A percentile compares a stretch with the other conserved stretches of the same genome.
Conservation (phyloP, 2,797 vertebrate species). For the Acanthis flammea region DNA sequence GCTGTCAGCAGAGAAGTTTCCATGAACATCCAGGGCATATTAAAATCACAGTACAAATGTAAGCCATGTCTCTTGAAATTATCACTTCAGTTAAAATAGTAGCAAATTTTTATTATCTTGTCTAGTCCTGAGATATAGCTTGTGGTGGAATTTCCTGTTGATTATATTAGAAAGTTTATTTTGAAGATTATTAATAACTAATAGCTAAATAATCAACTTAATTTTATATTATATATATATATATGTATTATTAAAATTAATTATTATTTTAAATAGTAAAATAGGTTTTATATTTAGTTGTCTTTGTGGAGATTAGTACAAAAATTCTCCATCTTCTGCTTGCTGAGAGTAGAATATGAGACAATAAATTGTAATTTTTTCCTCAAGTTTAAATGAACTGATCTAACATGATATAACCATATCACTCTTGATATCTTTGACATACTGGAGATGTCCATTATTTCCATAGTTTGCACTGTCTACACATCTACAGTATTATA, state of each 20-base stretch:
- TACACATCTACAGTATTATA: background rate
- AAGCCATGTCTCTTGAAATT: background rate
- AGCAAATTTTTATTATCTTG: background rate
- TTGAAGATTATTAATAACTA: background rate
- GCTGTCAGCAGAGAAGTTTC: background rate
- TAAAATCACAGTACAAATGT: background rate
- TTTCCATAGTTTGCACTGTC: background rate
- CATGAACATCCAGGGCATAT: background rate
- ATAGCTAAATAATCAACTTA: background rate
- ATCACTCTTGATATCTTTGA: background rate
- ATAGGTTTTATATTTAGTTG: background rate
- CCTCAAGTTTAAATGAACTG: background rate
- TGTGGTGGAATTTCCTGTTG: background rate
- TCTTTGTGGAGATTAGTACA: background rate
- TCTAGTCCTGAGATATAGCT: background rate
- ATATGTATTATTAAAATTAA: background rate
- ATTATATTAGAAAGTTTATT: background rate
- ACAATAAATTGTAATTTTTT: background rate
- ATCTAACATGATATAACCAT: background rate
- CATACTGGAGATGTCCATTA: background rate
- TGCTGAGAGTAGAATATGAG: background rate
- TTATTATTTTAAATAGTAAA: background rate
- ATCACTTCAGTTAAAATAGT: background rate
- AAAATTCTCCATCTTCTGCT: background rate
- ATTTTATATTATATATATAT: background rate